phyloP scores from a whole-genome alignment of 2,888 invertebrate species.

The Phanerotoma sp. region DNA sequence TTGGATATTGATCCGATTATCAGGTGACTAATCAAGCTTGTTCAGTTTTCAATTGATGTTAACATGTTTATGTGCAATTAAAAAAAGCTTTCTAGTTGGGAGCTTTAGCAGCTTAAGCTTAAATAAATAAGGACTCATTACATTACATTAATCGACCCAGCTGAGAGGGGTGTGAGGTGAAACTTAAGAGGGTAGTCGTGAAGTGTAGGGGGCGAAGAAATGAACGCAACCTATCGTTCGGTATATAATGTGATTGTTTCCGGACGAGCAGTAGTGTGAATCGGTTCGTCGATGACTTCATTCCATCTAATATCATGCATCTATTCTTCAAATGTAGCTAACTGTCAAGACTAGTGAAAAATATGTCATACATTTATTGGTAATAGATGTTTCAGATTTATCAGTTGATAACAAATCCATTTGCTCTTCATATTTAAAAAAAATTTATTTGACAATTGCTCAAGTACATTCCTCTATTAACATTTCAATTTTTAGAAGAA shows the following conservation, averaged over 20 bases:
- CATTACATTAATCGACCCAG: conserved; percentile 40
- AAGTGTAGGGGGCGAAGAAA: conserved; percentile 20
- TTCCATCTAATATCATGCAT: conserved; percentile 34
- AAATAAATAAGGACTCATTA: conserved; percentile 49
- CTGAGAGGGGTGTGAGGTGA: conserved; percentile 10
- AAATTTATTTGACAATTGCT: too few species aligned
- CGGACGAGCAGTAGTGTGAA: conserved; percentile 46
- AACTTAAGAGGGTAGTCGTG: conserved; percentile 17
- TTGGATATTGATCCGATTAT: too few species aligned
- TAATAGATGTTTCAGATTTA: too few species aligned
- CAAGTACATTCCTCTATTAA: too few species aligned
- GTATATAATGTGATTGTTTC: conserved; percentile 57
- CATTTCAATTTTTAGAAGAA: too few species aligned
- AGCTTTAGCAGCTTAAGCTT: too few species aligned
- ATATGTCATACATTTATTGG: neutral
- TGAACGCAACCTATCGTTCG: conserved; percentile 36
- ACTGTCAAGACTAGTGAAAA: neutral
- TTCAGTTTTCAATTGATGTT: too few species aligned
- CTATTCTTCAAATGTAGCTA: neutral
- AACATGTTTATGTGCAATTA: too few species aligned
- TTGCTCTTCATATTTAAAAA: neutral
- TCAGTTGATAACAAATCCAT: too few species aligned
- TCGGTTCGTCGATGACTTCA: conserved; percentile 49
- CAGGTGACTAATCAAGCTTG: too few species aligned
- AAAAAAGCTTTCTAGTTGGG: too few species aligned